A percentile compares a stretch with the other conserved stretches of the same genome.
Conservation (phyloP, 1,140 invertebrate genomes). For the Saccostrea echinata region DNA sequence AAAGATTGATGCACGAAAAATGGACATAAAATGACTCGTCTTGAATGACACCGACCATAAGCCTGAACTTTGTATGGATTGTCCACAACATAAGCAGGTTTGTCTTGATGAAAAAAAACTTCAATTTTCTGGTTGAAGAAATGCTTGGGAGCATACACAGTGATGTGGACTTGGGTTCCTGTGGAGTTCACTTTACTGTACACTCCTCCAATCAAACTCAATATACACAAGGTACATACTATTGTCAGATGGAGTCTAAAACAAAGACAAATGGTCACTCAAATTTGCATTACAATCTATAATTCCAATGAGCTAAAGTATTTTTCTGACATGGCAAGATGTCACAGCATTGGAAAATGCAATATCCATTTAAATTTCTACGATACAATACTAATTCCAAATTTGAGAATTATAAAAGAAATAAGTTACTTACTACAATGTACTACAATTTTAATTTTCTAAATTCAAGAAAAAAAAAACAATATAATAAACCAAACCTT, state of each 20-base stretch:
- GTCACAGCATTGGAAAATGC: too few relatives aligned
- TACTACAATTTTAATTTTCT: too few relatives aligned
- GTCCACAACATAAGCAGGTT: constrained; percentile 61
- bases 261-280: background rate
- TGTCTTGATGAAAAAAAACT: constrained; percentile 66
- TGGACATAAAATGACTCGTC: too few relatives aligned
- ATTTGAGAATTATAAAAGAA: too few relatives aligned
- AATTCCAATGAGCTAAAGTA: too few relatives aligned
- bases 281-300: too few relatives aligned
- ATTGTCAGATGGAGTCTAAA: constrained; percentile 68
- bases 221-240: constrained; percentile 62
- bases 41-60: constrained; percentile 60
- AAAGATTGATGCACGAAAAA: too few relatives aligned
- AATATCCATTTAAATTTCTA: too few relatives aligned
- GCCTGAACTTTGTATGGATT: constrained; percentile 58
- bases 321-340: too few relatives aligned
- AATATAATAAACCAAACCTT: background rate
- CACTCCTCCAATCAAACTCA: constrained; percentile 64
- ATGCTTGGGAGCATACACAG: constrained; percentile 65
- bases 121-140: constrained; percentile 61
- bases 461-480: background rate
- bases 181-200: constrained; percentile 60
- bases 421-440: too few relatives aligned
- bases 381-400: too few relatives aligned
- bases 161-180: constrained; percentile 67